Evolutionary conservation across 2,797 vertebrate genomes (phyloP), one percentile per base, ranked within the genome.

Genomic region (Sebastes iracundus): DNA sequence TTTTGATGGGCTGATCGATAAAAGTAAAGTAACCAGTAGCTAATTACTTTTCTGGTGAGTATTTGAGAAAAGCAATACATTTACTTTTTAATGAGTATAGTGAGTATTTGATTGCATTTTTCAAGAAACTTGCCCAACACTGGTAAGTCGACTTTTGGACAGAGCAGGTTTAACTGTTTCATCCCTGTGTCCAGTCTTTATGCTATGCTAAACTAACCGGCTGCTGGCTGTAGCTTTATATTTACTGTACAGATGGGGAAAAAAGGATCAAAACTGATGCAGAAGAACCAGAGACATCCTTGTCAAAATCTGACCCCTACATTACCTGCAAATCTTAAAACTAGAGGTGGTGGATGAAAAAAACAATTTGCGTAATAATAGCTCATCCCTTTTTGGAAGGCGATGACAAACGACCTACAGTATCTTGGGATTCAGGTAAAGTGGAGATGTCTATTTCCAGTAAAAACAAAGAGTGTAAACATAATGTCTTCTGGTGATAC

Each of bases 381-480:
- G 18, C 33, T 63, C 18, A 23, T 18, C 6, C 9, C 2, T 28
- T 28, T 80, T 38, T 55, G 4, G 2, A 63, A 55, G 27, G 3
- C 33, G 49, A 38, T 53, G 62, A 61, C 56, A 64, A 73, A 64
- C 5, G 3, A 35, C 49, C 6, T 30, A 46, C 65, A 33, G 23
- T 38, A 52, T 66, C 72, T 72, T 55, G 30, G 14, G 33, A 20
- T 9, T 11, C 23, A 65, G 59, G 27, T 77, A 27, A n/a, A 27
- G 35, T 33, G n/a, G 27, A 28, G 55, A 77, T 75, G 72, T 81
- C 53, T 77, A 27, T 84, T 80, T 83, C 38, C 53, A 67, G 22
- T 61, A 60, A 64, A 85, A 78, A 86, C 35, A 80, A 75, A 83
- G 60, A 76, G 35, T 63, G 75, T 82, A 81, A 88, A 83, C 84